Evolutionary conservation across 1,140 invertebrate genomes (phyloP).

Genomic region (Pseudachorutes palmiensis): DNA sequence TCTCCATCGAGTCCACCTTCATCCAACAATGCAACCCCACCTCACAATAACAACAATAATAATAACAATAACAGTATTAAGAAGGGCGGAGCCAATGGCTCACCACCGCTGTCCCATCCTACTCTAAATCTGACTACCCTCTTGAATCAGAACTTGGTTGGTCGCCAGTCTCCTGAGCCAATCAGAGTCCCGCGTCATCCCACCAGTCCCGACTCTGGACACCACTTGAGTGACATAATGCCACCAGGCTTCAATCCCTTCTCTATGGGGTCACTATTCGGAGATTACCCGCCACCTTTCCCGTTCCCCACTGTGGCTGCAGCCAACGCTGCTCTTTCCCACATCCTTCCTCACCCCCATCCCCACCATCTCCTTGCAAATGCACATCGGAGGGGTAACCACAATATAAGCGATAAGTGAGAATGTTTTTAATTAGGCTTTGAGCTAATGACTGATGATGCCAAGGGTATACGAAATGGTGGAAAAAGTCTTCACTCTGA

Average conservation of each 20-base stretch:
- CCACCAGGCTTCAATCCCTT: conserved; percentile 33
- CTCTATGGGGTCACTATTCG: conserved; percentile 25
- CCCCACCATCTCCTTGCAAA: conserved; percentile 1
- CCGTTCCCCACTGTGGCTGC: conserved; percentile 22
- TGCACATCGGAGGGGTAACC: neutral
- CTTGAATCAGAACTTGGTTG: neutral
- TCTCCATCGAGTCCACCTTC: neutral
- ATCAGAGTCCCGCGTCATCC: neutral
- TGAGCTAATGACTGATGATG: neutral
- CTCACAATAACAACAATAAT: conserved; percentile 31
- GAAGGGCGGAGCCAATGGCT: conserved; percentile 3
- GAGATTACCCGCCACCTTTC: conserved; percentile 34
- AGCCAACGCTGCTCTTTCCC: conserved; percentile 22
- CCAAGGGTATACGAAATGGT: neutral
- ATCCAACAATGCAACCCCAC: conserved; percentile 1
- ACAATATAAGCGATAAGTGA: neutral
- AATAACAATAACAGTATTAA: conserved; percentile 22
- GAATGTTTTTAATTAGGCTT: neutral
- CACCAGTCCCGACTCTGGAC: neutral
- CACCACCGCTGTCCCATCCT: conserved; percentile 20
- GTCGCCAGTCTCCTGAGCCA: neutral
- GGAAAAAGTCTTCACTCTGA: neutral
- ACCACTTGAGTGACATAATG: conserved; percentile 4
- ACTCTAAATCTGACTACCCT: conserved; percentile 18
- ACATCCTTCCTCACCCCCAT: conserved; percentile 29